These are phyloP conservation scores for Drosophila busckii DNA, from an alignment of 1,140 invertebrate genomes.

Conservation along the genomic window DNA sequence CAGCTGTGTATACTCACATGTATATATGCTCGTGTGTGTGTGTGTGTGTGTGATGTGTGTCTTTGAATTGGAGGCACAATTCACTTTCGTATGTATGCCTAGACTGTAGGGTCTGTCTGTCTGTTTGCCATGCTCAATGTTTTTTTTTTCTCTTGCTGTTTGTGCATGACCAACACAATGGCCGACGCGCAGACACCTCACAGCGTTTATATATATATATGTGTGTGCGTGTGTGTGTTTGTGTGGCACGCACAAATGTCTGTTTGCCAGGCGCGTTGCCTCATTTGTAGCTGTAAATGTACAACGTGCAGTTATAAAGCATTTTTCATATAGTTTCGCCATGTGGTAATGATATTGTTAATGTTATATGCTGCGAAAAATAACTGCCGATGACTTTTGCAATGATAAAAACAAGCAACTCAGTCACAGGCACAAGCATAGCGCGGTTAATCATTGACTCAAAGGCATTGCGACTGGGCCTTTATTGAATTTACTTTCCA, in stretches of 20 bases:
- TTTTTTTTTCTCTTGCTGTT: constrained; percentile 30
- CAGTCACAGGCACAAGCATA: no score
- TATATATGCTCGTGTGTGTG: constrained; percentile 5
- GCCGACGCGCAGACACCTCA: constrained; percentile 36
- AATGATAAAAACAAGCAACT: neutral
- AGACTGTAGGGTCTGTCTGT: neutral
- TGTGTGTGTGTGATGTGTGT: constrained; percentile 66
- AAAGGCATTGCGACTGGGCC: no score
- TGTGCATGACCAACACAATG: constrained; percentile 62
- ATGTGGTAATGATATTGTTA: constrained; percentile 24
- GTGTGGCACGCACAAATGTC: constrained; percentile 54
- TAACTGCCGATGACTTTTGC: neutral
- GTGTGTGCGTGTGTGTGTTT: neutral
- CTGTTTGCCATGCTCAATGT: constrained; percentile 3
- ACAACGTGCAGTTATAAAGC: constrained; percentile 61
- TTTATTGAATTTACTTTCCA: no score
- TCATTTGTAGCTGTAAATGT: constrained; percentile 62
- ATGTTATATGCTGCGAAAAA: constrained; percentile 2
- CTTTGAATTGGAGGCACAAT: constrained; percentile 66
- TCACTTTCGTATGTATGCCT: constrained; percentile 53
- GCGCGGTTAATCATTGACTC: constrained; percentile 43
- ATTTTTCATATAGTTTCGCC: constrained; percentile 64
- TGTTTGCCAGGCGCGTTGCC: constrained; percentile 57
- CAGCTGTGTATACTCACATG: constrained; percentile 8
- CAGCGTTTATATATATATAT: neutral